A percentile compares a stretch with the other conserved stretches of the same genome.
phyloP scores from a whole-genome alignment of 2,797 vertebrate species.

The Chelon labrosus region DNA sequence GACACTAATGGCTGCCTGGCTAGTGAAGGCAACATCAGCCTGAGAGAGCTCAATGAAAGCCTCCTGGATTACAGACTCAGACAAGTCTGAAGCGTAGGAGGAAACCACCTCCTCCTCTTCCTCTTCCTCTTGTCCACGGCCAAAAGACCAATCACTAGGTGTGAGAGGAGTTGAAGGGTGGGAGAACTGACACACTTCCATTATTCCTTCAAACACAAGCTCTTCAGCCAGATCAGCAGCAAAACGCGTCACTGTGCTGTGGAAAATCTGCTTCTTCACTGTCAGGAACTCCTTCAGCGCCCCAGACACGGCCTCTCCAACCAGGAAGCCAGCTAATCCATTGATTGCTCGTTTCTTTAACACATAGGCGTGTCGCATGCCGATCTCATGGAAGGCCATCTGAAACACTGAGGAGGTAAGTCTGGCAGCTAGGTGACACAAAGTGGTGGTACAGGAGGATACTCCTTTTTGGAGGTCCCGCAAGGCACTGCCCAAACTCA shows the following conservation, averaged over 20 bases:
- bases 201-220: slow-evolving; percentile 97
- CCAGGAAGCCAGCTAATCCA: slow-evolving; percentile 92
- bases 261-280: slow-evolving; percentile 96
- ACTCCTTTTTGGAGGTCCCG: slow-evolving; percentile 96
- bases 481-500: slow-evolving; percentile 94
- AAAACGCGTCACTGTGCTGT: slow-evolving; percentile 90
- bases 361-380: slow-evolving; percentile 90
- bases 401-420: slow-evolving; percentile 97
- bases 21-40: slow-evolving; percentile 92
- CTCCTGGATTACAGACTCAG: slow-evolving; percentile 98
- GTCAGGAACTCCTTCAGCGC: slow-evolving; percentile 93
- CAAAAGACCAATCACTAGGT: slow-evolving; percentile 81
- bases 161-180: slow-evolving; percentile 90
- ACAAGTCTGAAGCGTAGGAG: slow-evolving; percentile 95
- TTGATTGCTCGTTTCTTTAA: slow-evolving; percentile 93
- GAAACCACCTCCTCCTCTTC: slow-evolving; percentile 91
- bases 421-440: slow-evolving; percentile 94
- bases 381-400: slow-evolving; percentile 98
- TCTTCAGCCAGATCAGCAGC: slow-evolving; percentile 96
- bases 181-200: slow-evolving; percentile 99
- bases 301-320: slow-evolving; percentile 92
- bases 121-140: slow-evolving; percentile 80
- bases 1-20: slow-evolving; percentile 94
- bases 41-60: slow-evolving; percentile 98
- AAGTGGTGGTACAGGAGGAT: slow-evolving; percentile 92